Evolutionary conservation across 2,113 vertebrate species (phyloP), one percentile per base, ranked within the genome.

Genomic region (Castor canadensis): DNA sequence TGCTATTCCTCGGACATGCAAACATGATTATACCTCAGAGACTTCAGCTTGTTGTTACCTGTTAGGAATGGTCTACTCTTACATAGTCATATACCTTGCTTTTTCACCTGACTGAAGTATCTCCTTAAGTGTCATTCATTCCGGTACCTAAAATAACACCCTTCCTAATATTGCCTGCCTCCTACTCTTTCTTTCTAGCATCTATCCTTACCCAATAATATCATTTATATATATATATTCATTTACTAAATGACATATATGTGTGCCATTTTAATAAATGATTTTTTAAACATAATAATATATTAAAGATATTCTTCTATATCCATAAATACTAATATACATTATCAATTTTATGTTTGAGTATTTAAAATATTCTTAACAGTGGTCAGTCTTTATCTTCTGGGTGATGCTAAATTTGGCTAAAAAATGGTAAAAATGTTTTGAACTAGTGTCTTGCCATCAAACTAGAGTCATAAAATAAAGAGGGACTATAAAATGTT

Each of bases 341-440:
- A 35, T n/a, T 5, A 87, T 67, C 26, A 87, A 75, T 73, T 88
- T 85, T 91, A 30, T 62, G 20, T 40, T 93, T 87, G 19, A 5
- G 19, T 82, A 35, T 72, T 88, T 93, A 28, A 82, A 80, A 64
- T 54, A 67, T 76, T 95, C 16, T 52, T 83, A 94, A 64, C 30
- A 62, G 10, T 43, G 22, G 28, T n/a, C 49, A 75, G 26, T 81
- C 1, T 11, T 69, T 75, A 71, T 71, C 26, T 79, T 91, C 32
- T 71, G 30, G 6, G 24, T 3, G 4, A 49, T 52, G 43, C 4
- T 40, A 45, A 69, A 64, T 66, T 62, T 86, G 47, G 2, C 15
- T 62, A 67, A 73, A 24, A 92, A 62, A 60, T 0, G 69, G 60
- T n/a, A 62, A 73, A 77, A 89, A 35, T 2, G 49, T 56, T 95